Evolutionary conservation across 2,888 invertebrate genomes (phyloP).

Genomic region (Romanomermis culicivorax): DNA sequence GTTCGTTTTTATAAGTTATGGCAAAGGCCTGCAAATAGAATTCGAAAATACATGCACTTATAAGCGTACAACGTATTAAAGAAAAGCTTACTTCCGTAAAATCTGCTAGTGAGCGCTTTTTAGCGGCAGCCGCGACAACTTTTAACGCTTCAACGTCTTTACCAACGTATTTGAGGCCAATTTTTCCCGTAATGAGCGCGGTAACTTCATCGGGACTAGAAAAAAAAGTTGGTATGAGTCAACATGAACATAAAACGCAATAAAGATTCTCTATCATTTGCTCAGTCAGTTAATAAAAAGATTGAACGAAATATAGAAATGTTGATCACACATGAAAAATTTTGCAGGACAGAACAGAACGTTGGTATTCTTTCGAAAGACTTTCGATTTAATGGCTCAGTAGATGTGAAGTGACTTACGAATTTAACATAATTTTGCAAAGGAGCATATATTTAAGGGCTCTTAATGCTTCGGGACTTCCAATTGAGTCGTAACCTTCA

Average conservation of each 20-base stretch:
- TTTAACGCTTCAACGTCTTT: constrained; percentile 93
- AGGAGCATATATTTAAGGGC: constrained; percentile 98
- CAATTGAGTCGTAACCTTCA: constrained; percentile 90
- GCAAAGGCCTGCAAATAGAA: constrained; percentile 44
- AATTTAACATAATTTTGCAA: constrained; percentile 88
- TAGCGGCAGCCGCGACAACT: constrained; percentile 80
- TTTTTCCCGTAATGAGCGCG: constrained; percentile 78
- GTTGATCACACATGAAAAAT: too few species aligned
- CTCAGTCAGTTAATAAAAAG: too few species aligned
- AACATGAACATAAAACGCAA: background rate
- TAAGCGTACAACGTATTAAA: background rate
- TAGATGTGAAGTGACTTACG: too few species aligned
- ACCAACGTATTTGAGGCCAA: constrained; percentile 86
- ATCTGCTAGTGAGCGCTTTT: constrained; percentile 83
- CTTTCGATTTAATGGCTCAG: too few species aligned
- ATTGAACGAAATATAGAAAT: too few species aligned
- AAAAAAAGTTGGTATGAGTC: constrained; percentile 7
- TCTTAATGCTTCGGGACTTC: constrained; percentile 66
- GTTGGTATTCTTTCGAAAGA: too few species aligned
- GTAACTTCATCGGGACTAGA: constrained; percentile 76
- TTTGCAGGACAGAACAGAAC: background rate
- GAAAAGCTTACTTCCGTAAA: constrained; percentile 45
- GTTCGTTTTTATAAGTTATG: constrained; percentile 60
- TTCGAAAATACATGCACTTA: background rate
- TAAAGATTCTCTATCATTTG: too few species aligned